Conservation (phyloP, 2,113 vertebrate species). For the Erpornis zantholeuca region DNA sequence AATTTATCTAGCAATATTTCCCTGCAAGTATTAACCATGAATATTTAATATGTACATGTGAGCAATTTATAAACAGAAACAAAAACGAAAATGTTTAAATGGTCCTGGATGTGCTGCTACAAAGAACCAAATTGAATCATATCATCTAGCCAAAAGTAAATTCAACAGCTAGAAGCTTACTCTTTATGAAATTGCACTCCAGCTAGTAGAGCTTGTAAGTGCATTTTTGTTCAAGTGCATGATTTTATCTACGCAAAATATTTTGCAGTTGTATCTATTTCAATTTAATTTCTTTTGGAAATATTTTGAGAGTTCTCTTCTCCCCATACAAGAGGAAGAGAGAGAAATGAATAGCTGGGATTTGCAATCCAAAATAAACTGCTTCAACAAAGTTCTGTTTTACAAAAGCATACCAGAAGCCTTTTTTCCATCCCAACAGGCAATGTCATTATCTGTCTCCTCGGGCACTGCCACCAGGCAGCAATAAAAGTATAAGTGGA, state of each 20-base stretch:
- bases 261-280: not conserved
- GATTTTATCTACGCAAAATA: not conserved
- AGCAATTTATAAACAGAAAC: conserved; percentile 30
- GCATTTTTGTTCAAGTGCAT: not conserved
- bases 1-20: conserved; percentile 31
- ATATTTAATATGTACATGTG: not conserved
- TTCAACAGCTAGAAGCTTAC: not conserved
- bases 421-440: not conserved
- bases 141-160: not conserved
- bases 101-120: not conserved
- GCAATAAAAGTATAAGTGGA: not conserved
- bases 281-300: not conserved
- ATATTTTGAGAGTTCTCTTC: not conserved
- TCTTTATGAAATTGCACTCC: not conserved
- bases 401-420: not conserved
- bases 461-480: not conserved
- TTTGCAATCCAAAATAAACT: not conserved
- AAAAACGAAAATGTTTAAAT: not conserved
- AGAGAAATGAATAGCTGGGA: not conserved
- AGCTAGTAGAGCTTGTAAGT: not conserved
- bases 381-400: not conserved
- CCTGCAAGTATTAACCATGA: conserved; percentile 14
- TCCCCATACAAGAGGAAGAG: not conserved
- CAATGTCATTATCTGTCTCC: not conserved
- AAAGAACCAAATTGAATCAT: not conserved